These are phyloP conservation scores for Nasonia giraulti DNA, from an alignment of 1,140 invertebrate species.

Conservation along the genomic window DNA sequence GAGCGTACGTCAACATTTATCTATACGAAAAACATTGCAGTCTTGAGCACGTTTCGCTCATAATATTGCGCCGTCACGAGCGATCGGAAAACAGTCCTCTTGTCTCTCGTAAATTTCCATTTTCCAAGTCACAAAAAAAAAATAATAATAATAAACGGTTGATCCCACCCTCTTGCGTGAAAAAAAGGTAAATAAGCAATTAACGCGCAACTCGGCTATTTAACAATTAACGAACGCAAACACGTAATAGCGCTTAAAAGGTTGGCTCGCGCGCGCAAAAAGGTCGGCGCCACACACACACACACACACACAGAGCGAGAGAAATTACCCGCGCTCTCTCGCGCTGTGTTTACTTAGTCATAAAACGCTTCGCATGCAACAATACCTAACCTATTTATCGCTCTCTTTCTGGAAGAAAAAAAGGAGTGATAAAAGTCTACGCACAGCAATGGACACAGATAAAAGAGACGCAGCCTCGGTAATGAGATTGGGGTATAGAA, in stretches of 20 bases:
- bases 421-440: not conserved
- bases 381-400: slow-evolving; percentile 47
- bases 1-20: too few species aligned
- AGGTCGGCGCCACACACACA: not conserved
- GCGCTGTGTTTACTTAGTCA: slow-evolving; percentile 26
- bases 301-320: not conserved
- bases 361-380: slow-evolving; percentile 44
- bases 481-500: slow-evolving; percentile 16
- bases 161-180: not conserved
- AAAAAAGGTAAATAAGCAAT: not conserved
- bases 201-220: not conserved
- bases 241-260: slow-evolving; percentile 23
- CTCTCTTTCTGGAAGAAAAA: not conserved
- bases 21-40: too few species aligned
- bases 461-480: not conserved
- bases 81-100: too few species aligned
- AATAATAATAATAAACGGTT: not conserved
- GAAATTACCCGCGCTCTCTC: not conserved
- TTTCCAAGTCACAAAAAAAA: too few species aligned
- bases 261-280: slow-evolving; percentile 7
- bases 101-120: too few species aligned
- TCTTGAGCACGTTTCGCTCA: too few species aligned
- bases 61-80: too few species aligned
- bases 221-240: not conserved
- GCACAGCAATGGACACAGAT: not conserved